Evolutionary conservation across 2,797 vertebrate species (phyloP), one percentile per base, ranked within the genome.

Genomic region (Dryobates pubescens): DNA sequence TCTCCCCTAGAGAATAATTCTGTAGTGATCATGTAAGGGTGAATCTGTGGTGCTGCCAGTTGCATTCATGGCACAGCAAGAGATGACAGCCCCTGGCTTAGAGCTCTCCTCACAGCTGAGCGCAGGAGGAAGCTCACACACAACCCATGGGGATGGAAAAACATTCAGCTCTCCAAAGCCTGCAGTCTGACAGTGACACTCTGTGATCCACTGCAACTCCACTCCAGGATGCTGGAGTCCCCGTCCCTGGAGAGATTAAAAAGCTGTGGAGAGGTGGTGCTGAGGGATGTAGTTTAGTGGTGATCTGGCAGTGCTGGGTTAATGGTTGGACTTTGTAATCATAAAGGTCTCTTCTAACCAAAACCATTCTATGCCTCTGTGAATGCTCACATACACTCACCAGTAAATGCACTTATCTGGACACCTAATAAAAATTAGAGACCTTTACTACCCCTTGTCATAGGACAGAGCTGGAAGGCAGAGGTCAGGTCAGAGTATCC

Each of bases 91-190:
- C 38, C 17, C 47, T 17, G 61, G 43, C 23, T 86, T 6, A 51
- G 64, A 53, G 14, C 41, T 47, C 74, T 67, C 3, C 3, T 54
- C 4, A 5, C 4, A 4, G 61, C 29, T 34, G 36, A 68, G 54
- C 49, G 23, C 23, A 11, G 8, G 29, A 41, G 17, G 59, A 83
- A 57, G 54, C 38, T 85, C 75, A 19, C 14, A 12, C 7, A 32
- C 0, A 3, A 71, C 15, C 64, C 2, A 1, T 0, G 0, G 30
- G 20, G 26, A 61, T 16, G 9, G 6, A 30, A 17, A 29, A 32
- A 26, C 6, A 16, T 26, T 76, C 53, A 13, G 27, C 30, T 59
- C 27, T 45, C 22, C 62, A 7, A 23, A 57, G 47, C 17, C 15
- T 34, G 13, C 43, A 26, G 10, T 7, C 13, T 36, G 24, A 13